Evolutionary conservation across 2,113 vertebrate genomes (phyloP), one percentile per base, ranked within the genome.

Genomic region (Sturnus vulgaris): DNA sequence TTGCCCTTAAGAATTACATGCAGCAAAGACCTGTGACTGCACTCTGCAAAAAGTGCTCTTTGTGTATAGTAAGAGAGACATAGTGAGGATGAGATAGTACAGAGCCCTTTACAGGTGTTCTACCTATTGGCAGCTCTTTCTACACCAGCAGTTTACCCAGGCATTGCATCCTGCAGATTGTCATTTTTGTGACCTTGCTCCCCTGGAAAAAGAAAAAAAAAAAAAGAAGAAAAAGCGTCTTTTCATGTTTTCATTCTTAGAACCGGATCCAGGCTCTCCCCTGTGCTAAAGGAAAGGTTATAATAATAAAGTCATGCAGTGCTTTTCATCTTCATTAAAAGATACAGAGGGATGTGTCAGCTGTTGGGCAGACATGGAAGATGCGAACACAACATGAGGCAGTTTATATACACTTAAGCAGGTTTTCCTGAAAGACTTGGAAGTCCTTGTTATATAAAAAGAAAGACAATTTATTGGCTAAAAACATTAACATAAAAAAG

Each of bases 51-150:
- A 96, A 95, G 79, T 85, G 78, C 16, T 87, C 73, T 89, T 83
- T 53, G 42, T 92, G 71, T 81, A 37, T 82, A 95, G 64, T 63
- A 95, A 60, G 24, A 76, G 47, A 92, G 72, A 55, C 63, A 46
- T 1, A 5, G 71, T 89, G 77, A 85, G 81, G 52, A 57, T 86
- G 88, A 95, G 28, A 95, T 27, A 95, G 81, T 75, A 69, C 95
- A 96, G 93, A 92, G 35, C 30, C 49, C 50, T 35, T 85, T 96
- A 82, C 56, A 88, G 79, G 81, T 94, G 59, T 92, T 95, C 70
- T 57, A 69, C 28, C 76, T 82, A 11, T 59, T 71, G 80, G 55
- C 72, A 90, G 40, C 64, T 91, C 61, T 55, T 86, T 91, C 70
- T 46, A 91, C 35, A 86, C 1, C 3, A 86, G 33, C 61, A 68